Conservation (phyloP, 2,113 vertebrate genomes). For the Epinephelus moara region DNA sequence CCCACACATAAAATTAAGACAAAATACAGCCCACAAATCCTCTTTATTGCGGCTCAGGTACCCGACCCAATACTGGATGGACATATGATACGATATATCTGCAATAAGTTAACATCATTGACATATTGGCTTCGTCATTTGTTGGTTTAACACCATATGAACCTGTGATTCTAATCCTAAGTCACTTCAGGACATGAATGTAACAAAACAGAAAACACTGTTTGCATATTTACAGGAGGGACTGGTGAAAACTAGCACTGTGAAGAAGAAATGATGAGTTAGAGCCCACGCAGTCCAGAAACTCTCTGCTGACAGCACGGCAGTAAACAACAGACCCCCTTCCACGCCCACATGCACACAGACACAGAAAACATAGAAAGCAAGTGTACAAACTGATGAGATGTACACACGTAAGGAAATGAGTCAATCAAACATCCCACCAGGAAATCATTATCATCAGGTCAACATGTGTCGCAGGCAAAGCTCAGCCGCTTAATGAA, state of each 20-base stretch:
- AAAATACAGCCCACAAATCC: too few relatives aligned
- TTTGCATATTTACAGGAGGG: slow-evolving; percentile 16
- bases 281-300: slow-evolving; percentile 54
- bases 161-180: neutral
- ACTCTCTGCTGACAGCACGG: slow-evolving; percentile 47
- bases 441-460: slow-evolving; percentile 47
- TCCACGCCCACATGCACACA: slow-evolving; percentile 31
- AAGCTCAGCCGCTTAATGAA: slow-evolving; percentile 48
- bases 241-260: slow-evolving; percentile 23
- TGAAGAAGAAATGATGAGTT: slow-evolving; percentile 34
- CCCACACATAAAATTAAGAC: too few relatives aligned
- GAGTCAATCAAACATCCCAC: slow-evolving; percentile 49
- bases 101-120: neutral
- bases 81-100: neutral
- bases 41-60: too few relatives aligned
- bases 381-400: slow-evolving; percentile 32
- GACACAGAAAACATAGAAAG: slow-evolving; percentile 30
- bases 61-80: too few relatives aligned
- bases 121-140: neutral
- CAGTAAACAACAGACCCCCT: slow-evolving; percentile 55
- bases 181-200: neutral
- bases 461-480: slow-evolving; percentile 42
- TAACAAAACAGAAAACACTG: neutral
- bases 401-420: slow-evolving; percentile 36
- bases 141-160: neutral